Evolutionary conservation across 2,797 vertebrate species (phyloP).

Genomic region (Poeciliopsis paucimaculata): DNA sequence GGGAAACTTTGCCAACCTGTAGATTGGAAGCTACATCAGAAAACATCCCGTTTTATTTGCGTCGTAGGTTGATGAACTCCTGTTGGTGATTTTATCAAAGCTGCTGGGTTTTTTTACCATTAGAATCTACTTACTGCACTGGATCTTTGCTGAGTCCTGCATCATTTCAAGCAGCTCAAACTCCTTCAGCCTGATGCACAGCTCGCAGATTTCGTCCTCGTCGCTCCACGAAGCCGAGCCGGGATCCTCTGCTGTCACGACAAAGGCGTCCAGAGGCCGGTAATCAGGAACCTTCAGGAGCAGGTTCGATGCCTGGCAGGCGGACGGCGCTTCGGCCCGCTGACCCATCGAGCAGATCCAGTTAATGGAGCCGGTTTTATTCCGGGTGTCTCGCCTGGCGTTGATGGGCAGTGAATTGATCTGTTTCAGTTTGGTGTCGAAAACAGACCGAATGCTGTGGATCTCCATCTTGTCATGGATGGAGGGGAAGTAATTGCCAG

Average conservation of each 20-base stretch:
- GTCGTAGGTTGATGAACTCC: neutral
- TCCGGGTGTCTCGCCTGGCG: neutral
- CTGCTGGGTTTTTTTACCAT: neutral
- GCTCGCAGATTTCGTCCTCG: slow-evolving; percentile 48
- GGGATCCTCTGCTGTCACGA: neutral
- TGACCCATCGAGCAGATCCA: neutral
- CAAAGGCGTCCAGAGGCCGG: slow-evolving; percentile 51
- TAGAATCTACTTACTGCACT: slow-evolving; percentile 33
- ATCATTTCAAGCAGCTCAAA: slow-evolving; percentile 48
- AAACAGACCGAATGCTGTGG: neutral
- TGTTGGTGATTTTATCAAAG: neutral
- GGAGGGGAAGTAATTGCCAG: slow-evolving; percentile 14
- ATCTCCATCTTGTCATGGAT: slow-evolving; percentile 17
- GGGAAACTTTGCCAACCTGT: neutral
- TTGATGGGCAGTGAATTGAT: neutral
- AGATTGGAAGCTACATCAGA: neutral
- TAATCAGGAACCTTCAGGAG: slow-evolving; percentile 29
- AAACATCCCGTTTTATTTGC: neutral
- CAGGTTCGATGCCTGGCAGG: neutral
- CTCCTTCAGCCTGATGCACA: slow-evolving; percentile 55
- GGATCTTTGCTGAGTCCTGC: slow-evolving; percentile 9
- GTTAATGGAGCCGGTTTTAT: accelerated
- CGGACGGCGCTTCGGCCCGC: neutral
- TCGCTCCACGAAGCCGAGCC: slow-evolving; percentile 20
- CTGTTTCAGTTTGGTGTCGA: neutral